These are phyloP conservation scores for Cryptus viduatorius DNA, from an alignment of 2,888 invertebrate species.

Conservation along the genomic window DNA sequence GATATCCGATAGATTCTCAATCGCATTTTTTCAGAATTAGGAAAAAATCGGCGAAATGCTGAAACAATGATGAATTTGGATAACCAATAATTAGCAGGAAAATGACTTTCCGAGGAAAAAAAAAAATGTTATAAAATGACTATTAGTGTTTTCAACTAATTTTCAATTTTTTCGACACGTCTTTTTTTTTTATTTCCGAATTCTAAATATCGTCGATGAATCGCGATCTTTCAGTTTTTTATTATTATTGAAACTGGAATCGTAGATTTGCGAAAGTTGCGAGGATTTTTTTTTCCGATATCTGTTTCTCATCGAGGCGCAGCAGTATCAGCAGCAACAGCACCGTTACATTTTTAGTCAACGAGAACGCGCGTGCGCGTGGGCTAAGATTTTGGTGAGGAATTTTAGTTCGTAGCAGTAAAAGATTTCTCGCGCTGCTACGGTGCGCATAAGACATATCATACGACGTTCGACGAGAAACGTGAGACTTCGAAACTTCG, in stretches of 20 bases:
- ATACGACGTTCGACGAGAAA: neutral
- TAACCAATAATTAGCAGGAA: too few species aligned
- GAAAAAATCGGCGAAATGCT: too few species aligned
- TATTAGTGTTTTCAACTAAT: too few species aligned
- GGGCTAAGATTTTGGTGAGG: slow-evolving; percentile 66
- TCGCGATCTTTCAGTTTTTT: too few species aligned
- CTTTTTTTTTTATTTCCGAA: too few species aligned
- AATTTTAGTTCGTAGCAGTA: slow-evolving; percentile 59
- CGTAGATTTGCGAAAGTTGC: slow-evolving; percentile 55
- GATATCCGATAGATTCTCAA: too few species aligned
- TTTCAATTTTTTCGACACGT: too few species aligned
- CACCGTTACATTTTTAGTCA: slow-evolving; percentile 60
- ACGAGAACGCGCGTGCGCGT: slow-evolving; percentile 42
- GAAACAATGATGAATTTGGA: too few species aligned
- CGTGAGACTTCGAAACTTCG: neutral
- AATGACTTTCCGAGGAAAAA: too few species aligned
- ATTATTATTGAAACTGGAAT: neutral
- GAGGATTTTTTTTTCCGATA: slow-evolving; percentile 43
- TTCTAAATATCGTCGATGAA: too few species aligned
- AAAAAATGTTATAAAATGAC: too few species aligned
- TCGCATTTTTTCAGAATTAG: too few species aligned
- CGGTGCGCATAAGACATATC: neutral
- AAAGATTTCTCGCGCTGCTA: slow-evolving; percentile 32
- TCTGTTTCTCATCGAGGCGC: neutral
- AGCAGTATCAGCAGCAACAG: slow-evolving; percentile 23